A percentile compares a stretch with the other conserved stretches of the same genome.
These are phyloP conservation scores for Tursiops truncatus DNA, from an alignment of 2,113 vertebrate genomes.

Conservation along the genomic window DNA sequence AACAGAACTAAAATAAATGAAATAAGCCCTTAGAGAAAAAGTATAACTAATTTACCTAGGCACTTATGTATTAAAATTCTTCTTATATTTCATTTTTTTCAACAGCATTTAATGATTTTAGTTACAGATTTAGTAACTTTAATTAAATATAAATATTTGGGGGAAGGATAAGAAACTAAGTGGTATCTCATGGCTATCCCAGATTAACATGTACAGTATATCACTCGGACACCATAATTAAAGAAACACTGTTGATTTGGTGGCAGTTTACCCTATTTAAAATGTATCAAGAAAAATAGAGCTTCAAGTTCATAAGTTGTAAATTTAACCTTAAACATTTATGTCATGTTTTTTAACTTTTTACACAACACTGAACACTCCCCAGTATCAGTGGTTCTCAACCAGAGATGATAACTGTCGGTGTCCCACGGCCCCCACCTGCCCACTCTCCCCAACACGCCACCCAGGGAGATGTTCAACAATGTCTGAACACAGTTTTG, in stretches of 20 bases:
- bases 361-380: neutral
- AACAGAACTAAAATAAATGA: constrained; percentile 34
- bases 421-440: neutral
- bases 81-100: neutral
- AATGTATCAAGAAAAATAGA: constrained; percentile 11
- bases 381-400: neutral
- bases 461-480: neutral
- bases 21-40: constrained; percentile 13
- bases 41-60: neutral
- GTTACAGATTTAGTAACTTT: constrained; percentile 34
- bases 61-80: neutral
- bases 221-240: neutral
- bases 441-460: neutral
- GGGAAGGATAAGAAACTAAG: constrained; percentile 39
- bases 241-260: constrained; percentile 6
- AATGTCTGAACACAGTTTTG: neutral
- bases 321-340: neutral
- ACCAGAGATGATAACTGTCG: neutral
- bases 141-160: neutral
- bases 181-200: neutral
- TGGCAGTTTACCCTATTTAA: neutral
- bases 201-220: constrained; percentile 4
- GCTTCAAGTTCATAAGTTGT: neutral
- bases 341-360: neutral
- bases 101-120: neutral